Conservation (phyloP, 2,113 vertebrate genomes). For the Cavia aperea region DNA sequence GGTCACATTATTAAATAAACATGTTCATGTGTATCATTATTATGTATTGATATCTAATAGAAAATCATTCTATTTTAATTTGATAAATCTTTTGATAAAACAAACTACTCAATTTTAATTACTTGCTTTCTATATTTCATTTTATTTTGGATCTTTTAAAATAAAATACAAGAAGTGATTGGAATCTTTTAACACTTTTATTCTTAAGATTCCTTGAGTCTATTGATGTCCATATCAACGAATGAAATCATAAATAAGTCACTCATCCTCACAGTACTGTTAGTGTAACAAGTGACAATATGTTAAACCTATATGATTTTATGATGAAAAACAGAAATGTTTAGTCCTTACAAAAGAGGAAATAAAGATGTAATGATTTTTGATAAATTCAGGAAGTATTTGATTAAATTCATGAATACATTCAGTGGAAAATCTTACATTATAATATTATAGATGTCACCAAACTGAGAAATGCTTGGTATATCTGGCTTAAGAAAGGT, state of each 20-base stretch:
- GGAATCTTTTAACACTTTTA: background rate
- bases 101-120: background rate
- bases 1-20: background rate
- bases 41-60: background rate
- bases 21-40: background rate
- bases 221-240: background rate
- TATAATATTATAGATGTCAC: background rate
- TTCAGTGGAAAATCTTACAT: background rate
- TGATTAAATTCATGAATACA: background rate
- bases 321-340: background rate
- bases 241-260: background rate
- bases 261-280: background rate
- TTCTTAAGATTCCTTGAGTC: background rate
- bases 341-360: background rate
- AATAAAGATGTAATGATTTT: background rate
- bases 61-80: background rate
- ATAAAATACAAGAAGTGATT: background rate
- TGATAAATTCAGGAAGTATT: background rate
- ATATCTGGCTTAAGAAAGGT: background rate
- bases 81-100: background rate
- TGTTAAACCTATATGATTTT: background rate
- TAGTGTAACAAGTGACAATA: background rate
- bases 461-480: background rate
- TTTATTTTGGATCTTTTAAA: constrained; percentile 3
- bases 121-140: background rate